These are phyloP conservation scores for Trichonephila clavata DNA, from an alignment of 1,140 invertebrate species.

Conservation along the genomic window DNA sequence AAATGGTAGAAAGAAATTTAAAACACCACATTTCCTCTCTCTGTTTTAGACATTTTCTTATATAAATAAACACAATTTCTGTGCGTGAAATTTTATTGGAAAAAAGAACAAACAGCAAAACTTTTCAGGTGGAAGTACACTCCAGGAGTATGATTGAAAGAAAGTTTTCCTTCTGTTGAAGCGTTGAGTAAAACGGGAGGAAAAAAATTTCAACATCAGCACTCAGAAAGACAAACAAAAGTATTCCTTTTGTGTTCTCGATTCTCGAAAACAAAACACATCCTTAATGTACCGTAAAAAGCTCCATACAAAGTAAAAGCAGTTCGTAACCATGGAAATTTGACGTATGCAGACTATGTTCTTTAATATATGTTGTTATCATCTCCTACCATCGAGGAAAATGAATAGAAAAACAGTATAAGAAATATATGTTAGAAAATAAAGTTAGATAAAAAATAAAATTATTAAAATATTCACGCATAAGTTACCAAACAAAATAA, in stretches of 20 bases:
- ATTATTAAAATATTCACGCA: no score
- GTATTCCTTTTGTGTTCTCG: background rate
- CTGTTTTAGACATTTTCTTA: background rate
- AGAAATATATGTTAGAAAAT: no score
- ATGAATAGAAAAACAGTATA: no score
- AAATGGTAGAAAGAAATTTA: background rate
- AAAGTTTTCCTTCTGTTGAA: background rate
- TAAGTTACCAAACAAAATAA: no score
- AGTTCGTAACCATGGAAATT: background rate
- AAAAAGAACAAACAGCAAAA: conserved; percentile 13
- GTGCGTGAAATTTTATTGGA: conserved; percentile 15
- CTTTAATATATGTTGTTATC: background rate
- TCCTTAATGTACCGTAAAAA: background rate
- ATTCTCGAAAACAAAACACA: background rate
- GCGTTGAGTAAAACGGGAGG: background rate
- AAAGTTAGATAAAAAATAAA: no score
- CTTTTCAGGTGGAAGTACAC: conserved; percentile 10
- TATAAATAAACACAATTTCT: conserved; percentile 3
- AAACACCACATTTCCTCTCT: background rate
- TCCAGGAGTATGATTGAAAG: background rate
- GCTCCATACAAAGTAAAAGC: background rate
- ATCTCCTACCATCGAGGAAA: no score
- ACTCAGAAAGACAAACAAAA: conserved; percentile 16
- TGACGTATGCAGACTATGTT: background rate
- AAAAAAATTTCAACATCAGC: background rate